Evolutionary conservation across 2,113 vertebrate genomes (phyloP), one percentile per base, ranked within the genome.

Genomic region (Nansenia antarctica): DNA sequence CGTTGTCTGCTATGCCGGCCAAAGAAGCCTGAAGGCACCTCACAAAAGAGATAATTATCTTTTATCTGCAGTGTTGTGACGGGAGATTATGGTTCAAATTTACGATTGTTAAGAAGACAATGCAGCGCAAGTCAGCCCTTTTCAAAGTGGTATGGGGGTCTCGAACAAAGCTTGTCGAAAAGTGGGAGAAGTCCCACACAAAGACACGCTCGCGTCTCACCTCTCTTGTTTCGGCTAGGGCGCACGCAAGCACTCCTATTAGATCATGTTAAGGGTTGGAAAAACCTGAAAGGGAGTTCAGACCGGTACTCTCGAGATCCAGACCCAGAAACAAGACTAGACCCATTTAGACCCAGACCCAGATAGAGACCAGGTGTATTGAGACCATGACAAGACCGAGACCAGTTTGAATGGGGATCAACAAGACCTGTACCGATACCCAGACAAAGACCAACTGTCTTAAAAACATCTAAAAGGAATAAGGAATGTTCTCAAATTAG

Each of bases 61-160:
- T 89, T 91, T 89, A 91, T 93, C 91, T 91, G 82, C 86, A 29
- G 39, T 91, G 90, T 92, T 90, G 86, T 90, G 91, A 92, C 88
- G 85, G 89, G 85, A 91, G 91, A 92, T 92, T 92, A 92, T 87
- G 88, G 87, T 91, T 90, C 87, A 93, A 88, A 91, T 92, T 89
- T 91, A 91, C 88, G 89, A 91, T 90, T 90, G 91, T 90, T 89
- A 82, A 81, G 81, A 82, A 92, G 88, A 92, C 91, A 92, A 92
- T 87, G 73, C 67, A 67, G 39, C 81, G 62, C 79, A 76, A 78
- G 69, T 78, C 84, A 81, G 79, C 72, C 77, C 77, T 84, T 89
- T 86, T 87, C 63, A 82, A 76, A 86, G 85, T 84, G 83, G 82
- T 45, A 49, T 84, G 69, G 78, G 82, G 84, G 78, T 85, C 83